Evolutionary conservation across 2,888 invertebrate genomes (phyloP), one percentile per base, ranked within the genome.

Genomic region (Subacronicta megacephala): DNA sequence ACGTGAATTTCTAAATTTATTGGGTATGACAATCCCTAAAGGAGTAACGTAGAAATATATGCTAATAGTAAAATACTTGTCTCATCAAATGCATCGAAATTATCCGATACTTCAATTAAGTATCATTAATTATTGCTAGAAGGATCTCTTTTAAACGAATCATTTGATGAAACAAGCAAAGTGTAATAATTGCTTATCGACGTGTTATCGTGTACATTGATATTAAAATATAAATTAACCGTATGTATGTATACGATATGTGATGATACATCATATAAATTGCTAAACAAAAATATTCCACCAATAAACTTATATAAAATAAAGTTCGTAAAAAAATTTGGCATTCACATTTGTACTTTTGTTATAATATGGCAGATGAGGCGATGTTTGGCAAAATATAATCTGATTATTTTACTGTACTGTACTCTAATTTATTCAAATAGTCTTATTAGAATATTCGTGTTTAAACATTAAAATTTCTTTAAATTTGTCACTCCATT

Each of bases 1-100:
- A 86, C 88, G 88, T 85, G 80, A 87, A 78, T 85, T 66, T 87
- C 92, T 93, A 94, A 93, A 93, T 93, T 94, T 93, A 94, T 94
- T 94, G 94, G 94, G 94, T 92, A 91, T 87, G 84, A 85, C 74
- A 83, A 82, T 83, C 80, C 81, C 78, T 86, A 85, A 60, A 78
- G 84, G 87, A 90, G 87, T 85, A 89, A 90, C 86, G 87, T 74
- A 84, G 65, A 77, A 73, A 75, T 75, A 77, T 75, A 77, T 46
- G 61, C 63, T 81, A 83, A 44, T 61, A 41, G 46, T 56, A 54
- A 36, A 58, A 59, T 45, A 62, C 63, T 37, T 65, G 60, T 56
- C 50, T 68, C 75, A 75, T 70, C 65, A 72, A 75, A 66, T 43
- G 0, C 60, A 57, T 56, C 66, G 61, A 72, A 72, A 69, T 65